Percentiles rank a stretch among this genome's conserved stretches.
Evolutionary conservation across 2,113 vertebrate genomes (phyloP).

Genomic region (Orientallactaga bullata): DNA sequence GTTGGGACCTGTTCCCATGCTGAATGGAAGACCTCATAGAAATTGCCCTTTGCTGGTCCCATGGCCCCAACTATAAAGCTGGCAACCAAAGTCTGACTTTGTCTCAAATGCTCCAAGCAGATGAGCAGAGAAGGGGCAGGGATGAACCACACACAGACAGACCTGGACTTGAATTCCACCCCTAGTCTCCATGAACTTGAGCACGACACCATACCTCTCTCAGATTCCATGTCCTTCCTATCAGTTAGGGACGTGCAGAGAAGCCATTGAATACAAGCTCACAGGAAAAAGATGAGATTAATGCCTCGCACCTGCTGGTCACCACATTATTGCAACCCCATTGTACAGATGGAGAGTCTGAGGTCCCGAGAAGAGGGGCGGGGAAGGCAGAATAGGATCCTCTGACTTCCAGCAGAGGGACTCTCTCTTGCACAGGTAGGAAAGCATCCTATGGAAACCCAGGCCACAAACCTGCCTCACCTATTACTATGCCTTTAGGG

Average conservation of each 20-base stretch:
- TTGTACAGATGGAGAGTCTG: not conserved
- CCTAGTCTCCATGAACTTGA: not conserved
- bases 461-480: not conserved
- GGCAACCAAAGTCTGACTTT: not conserved
- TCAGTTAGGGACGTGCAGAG: not conserved
- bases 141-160: not conserved
- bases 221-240: not conserved
- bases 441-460: not conserved
- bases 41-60: not conserved
- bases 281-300: not conserved
- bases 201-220: not conserved
- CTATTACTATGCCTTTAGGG: not conserved
- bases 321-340: not conserved
- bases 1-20: not conserved
- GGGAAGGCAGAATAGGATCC: not conserved
- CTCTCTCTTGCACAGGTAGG: not conserved
- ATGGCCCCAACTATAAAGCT: not conserved
- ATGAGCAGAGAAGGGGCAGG: not conserved
- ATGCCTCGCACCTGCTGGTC: not conserved
- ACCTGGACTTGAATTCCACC: not conserved
- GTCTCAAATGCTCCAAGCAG: not conserved
- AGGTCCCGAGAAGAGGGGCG: not conserved
- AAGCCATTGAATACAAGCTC: not conserved
- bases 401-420: fast-evolving
- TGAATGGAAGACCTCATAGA: not conserved